These are phyloP conservation scores for Platycnemis pennipes DNA, from an alignment of 2,888 invertebrate genomes.

Conservation along the genomic window DNA sequence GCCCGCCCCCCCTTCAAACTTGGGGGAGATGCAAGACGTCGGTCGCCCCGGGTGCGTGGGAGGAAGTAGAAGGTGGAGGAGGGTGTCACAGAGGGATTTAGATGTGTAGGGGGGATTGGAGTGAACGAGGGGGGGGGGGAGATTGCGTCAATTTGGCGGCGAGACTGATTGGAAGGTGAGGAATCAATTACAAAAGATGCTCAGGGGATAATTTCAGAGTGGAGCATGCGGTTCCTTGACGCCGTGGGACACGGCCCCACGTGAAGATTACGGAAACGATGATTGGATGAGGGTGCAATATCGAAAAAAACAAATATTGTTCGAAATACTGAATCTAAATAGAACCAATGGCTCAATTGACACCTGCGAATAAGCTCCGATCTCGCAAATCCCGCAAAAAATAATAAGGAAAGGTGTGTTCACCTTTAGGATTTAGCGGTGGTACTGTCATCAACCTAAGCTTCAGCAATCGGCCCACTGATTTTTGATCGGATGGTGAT, in stretches of 20 bases:
- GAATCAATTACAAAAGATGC: constrained; percentile 15
- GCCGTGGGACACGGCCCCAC: background rate
- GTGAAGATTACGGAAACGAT: background rate
- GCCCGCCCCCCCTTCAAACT: too few relatives aligned
- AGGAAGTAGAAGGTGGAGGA: background rate
- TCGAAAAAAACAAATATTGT: too few relatives aligned
- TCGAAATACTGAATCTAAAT: too few relatives aligned
- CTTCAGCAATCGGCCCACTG: too few relatives aligned
- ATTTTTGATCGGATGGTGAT: too few relatives aligned
- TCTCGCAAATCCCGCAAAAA: too few relatives aligned
- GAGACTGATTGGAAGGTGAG: background rate
- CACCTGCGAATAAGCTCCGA: too few relatives aligned
- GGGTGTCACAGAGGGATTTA: background rate
- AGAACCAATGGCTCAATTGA: too few relatives aligned
- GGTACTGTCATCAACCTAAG: too few relatives aligned
- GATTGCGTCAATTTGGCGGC: constrained; percentile 15
- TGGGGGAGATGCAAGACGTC: background rate
- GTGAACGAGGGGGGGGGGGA: background rate
- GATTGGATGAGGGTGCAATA: background rate
- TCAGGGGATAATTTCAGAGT: background rate
- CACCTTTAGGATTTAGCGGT: too few relatives aligned
- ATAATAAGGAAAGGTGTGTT: too few relatives aligned
- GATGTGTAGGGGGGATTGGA: background rate
- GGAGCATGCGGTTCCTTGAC: background rate
- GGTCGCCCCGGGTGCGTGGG: background rate